A percentile compares a stretch with the other conserved stretches of the same genome.
Conservation (phyloP, 23 tunicate species). For the Phallusia fumigata region DNA sequence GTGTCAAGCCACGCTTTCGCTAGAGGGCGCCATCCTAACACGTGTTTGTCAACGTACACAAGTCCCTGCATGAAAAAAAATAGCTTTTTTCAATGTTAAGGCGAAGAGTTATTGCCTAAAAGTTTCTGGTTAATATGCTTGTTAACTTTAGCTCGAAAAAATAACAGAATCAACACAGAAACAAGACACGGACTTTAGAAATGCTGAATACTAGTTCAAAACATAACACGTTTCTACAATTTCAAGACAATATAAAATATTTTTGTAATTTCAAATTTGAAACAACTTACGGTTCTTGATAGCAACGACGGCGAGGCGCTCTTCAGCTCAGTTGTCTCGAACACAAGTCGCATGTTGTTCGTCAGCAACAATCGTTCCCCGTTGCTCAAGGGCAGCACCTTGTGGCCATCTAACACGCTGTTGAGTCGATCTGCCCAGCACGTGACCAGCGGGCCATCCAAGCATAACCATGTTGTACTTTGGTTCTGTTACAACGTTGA, state of each 20-base stretch:
- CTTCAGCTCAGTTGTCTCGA: slow-evolving; percentile 73
- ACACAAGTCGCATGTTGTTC: slow-evolving; percentile 73
- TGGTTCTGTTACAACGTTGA: slow-evolving; percentile 46
- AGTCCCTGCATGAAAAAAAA: no score
- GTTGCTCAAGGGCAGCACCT: slow-evolving; percentile 67
- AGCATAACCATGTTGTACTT: slow-evolving; percentile 86
- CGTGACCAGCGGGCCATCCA: slow-evolving; percentile 82
- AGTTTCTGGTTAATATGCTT: no score
- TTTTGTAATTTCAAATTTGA: not conserved
- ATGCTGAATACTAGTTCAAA: no score
- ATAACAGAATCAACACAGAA: no score
- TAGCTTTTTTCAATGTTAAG: no score
- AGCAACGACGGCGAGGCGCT: slow-evolving; percentile 77
- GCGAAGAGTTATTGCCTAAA: no score
- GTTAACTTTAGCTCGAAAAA: no score
- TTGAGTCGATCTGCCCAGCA: slow-evolving; percentile 80
- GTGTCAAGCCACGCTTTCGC: slow-evolving; percentile 82
- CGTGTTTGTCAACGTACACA: slow-evolving; percentile 70
- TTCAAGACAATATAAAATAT: no score
- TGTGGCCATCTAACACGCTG: slow-evolving; percentile 72
- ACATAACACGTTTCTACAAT: no score
- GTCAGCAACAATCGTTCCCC: slow-evolving; percentile 80
- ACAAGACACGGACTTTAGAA: no score
- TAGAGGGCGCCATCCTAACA: slow-evolving; percentile 86
- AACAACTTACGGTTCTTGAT: slow-evolving; percentile 62